Percentiles rank a stretch among this genome's conserved stretches.
phyloP scores from a whole-genome alignment of 2,113 vertebrate genomes.

The Oxyura jamaicensis region DNA sequence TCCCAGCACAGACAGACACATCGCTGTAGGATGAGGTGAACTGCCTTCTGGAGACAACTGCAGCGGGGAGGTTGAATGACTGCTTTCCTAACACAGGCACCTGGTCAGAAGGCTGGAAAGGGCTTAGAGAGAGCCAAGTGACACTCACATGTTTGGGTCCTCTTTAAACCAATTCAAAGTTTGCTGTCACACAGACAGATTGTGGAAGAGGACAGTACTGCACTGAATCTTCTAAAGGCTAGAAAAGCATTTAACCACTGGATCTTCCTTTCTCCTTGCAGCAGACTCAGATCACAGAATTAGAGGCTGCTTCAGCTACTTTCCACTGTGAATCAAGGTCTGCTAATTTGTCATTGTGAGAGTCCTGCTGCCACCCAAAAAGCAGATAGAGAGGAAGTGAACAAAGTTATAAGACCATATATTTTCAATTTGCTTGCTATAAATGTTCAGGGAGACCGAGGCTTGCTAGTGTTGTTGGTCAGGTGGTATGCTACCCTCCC shows the following conservation, averaged over 20 bases:
- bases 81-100: neutral
- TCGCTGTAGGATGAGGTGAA: neutral
- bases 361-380: neutral
- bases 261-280: neutral
- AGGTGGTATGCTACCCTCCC: neutral
- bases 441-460: neutral
- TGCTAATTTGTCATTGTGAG: neutral
- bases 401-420: neutral
- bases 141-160: neutral
- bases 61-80: neutral
- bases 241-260: neutral
- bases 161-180: neutral
- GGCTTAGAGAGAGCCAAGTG: neutral
- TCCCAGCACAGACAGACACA: neutral
- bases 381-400: neutral
- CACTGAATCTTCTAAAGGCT: neutral
- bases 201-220: neutral
- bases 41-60: neutral
- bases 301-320: neutral
- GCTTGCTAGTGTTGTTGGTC: neutral
- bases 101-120: neutral
- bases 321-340: neutral
- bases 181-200: neutral
- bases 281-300: neutral
- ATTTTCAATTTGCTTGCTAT: neutral